Conservation (phyloP, 2,797 vertebrate species). For the Intellagama lesueurii region DNA sequence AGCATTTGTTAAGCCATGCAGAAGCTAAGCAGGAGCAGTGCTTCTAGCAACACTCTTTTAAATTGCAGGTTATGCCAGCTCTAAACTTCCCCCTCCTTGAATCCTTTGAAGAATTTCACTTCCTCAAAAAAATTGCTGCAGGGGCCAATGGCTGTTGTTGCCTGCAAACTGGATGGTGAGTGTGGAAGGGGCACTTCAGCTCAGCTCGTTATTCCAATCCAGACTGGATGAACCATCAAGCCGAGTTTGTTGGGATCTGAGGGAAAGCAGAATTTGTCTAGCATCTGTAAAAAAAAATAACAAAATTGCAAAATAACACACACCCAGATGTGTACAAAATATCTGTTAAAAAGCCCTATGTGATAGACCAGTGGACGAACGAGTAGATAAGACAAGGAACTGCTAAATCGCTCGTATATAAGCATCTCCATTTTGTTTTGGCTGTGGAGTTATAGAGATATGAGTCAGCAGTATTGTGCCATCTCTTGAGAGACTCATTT, state of each 20-base stretch:
- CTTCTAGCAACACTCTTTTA: neutral
- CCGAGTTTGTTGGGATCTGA: neutral
- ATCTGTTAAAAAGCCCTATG: neutral
- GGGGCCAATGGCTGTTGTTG: neutral
- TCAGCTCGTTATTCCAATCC: neutral
- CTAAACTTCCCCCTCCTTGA: neutral
- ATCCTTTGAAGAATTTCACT: neutral
- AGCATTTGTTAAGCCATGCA: too few relatives aligned
- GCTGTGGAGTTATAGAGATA: slow-evolving; percentile 49
- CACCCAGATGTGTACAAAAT: neutral
- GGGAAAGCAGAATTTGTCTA: neutral
- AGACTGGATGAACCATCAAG: neutral
- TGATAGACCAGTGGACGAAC: neutral
- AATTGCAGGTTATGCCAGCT: too few relatives aligned
- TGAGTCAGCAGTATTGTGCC: neutral
- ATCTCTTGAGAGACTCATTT: neutral
- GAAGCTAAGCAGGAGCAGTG: neutral
- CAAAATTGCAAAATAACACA: neutral
- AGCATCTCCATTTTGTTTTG: slow-evolving; percentile 61
- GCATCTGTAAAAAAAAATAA: neutral
- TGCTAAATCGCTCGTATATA: neutral
- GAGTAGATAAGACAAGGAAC: neutral
- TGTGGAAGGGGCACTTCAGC: neutral
- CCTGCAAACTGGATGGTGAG: neutral
- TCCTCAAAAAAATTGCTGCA: neutral